These are phyloP conservation scores for Troglohyphantes excavatus DNA, from an alignment of 2,888 invertebrate species.

Conservation along the genomic window DNA sequence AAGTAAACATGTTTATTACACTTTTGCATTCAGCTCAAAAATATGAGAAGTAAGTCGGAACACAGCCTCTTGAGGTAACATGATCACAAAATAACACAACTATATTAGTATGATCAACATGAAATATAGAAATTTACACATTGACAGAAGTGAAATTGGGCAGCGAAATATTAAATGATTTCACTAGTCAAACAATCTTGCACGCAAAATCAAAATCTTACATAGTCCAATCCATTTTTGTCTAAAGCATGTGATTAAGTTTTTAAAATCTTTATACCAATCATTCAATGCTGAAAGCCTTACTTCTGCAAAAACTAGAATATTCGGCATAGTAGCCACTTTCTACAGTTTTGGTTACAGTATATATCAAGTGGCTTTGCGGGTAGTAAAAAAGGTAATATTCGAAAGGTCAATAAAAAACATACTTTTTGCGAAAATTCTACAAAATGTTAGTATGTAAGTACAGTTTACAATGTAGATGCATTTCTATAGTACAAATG, in stretches of 20 bases:
- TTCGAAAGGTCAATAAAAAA: neutral
- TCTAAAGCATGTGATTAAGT: neutral
- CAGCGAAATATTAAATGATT: neutral
- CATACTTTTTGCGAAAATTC: neutral
- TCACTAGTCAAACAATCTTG: neutral
- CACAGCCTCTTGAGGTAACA: constrained; percentile 40
- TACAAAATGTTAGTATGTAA: neutral
- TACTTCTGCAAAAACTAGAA: neutral
- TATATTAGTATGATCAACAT: constrained; percentile 23
- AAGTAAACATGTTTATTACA: constrained; percentile 59
- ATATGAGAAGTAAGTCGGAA: constrained; percentile 39
- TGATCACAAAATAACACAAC: constrained; percentile 33
- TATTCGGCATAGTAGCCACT: too few species aligned
- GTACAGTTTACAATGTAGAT: neutral
- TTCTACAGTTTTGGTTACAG: too few species aligned
- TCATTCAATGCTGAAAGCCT: neutral
- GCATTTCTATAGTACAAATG: too few species aligned
- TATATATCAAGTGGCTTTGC: too few species aligned
- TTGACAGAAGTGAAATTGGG: neutral
- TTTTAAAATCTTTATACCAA: neutral
- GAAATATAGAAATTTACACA: constrained; percentile 27
- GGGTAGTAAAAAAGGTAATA: neutral
- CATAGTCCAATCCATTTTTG: neutral
- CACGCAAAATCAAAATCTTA: neutral
- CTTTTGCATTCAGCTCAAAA: constrained; percentile 54